phyloP scores from a whole-genome alignment of 2,797 vertebrate species.

The Pampus argenteus region DNA sequence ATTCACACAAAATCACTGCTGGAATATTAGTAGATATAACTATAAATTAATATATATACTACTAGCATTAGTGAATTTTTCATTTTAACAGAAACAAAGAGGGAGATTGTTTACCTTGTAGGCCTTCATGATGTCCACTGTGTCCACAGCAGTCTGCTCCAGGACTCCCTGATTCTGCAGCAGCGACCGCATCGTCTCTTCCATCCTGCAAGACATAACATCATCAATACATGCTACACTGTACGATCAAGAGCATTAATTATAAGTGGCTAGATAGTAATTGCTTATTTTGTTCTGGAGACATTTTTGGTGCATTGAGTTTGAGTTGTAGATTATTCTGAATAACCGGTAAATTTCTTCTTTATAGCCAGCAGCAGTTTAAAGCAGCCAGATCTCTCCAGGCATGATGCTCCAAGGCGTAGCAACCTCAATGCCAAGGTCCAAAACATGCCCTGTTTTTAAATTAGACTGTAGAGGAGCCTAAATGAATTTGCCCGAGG shows the following conservation, averaged over 20 bases:
- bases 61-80: background rate
- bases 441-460: conserved; percentile 3
- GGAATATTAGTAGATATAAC: background rate
- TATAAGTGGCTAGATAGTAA: no score
- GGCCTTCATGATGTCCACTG: conserved; percentile 88
- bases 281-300: background rate
- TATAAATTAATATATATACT: no score
- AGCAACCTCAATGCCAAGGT: background rate
- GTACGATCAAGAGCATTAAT: background rate
- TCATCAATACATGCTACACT: conserved; percentile 1
- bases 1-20: background rate
- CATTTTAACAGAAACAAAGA: background rate
- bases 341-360: background rate
- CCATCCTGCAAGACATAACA: conserved; percentile 85
- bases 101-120: conserved; percentile 84
- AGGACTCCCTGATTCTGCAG: conserved; percentile 88
- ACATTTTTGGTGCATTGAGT: background rate
- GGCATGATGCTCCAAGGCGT: background rate
- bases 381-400: background rate
- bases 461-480: background rate
- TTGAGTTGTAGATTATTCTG: conserved; percentile 6
- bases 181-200: conserved; percentile 92
- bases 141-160: conserved; percentile 87
- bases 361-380: conserved; percentile 3
- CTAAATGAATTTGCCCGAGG: background rate